Percentiles rank a stretch among this genome's conserved stretches.
These are phyloP conservation scores for Phallusia fumigata DNA, from an alignment of 23 tunicate species.

Conservation along the genomic window DNA sequence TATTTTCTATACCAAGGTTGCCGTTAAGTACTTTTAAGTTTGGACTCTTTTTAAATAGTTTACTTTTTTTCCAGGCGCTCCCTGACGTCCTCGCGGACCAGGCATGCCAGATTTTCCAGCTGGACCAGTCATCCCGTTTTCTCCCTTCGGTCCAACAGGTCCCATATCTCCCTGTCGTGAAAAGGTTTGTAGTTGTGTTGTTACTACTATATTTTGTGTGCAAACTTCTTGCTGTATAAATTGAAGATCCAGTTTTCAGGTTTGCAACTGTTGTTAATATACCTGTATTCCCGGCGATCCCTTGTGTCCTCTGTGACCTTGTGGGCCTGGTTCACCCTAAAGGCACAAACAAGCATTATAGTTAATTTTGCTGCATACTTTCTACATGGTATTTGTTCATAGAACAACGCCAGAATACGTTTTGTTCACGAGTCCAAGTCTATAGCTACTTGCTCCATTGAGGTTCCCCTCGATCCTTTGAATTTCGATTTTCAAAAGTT, in stretches of 20 bases:
- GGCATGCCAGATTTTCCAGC: background rate
- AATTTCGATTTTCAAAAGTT: too few species aligned
- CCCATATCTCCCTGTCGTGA: background rate
- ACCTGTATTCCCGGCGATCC: constrained; percentile 20
- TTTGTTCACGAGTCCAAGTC: too few species aligned
- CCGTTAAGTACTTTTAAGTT: too few species aligned
- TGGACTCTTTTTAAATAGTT: too few species aligned
- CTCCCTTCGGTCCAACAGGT: background rate
- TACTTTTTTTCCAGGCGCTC: constrained; percentile 1
- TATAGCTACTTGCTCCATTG: too few species aligned
- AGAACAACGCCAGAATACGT: too few species aligned
- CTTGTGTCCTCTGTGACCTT: constrained; percentile 15
- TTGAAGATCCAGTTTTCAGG: background rate
- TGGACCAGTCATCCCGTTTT: background rate
- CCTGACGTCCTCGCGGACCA: background rate
- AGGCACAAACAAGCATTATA: background rate
- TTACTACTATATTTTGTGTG: background rate
- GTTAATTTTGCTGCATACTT: background rate
- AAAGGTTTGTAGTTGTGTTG: background rate
- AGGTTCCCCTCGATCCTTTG: too few species aligned
- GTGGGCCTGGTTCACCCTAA: constrained; percentile 14
- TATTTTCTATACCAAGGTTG: too few species aligned
- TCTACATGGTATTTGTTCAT: too few species aligned
- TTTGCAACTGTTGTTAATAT: background rate
- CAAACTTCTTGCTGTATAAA: background rate